Percentiles rank a stretch among this genome's conserved stretches.
Evolutionary conservation across 2,113 vertebrate species (phyloP).

Genomic region (Melanocharis versteri): DNA sequence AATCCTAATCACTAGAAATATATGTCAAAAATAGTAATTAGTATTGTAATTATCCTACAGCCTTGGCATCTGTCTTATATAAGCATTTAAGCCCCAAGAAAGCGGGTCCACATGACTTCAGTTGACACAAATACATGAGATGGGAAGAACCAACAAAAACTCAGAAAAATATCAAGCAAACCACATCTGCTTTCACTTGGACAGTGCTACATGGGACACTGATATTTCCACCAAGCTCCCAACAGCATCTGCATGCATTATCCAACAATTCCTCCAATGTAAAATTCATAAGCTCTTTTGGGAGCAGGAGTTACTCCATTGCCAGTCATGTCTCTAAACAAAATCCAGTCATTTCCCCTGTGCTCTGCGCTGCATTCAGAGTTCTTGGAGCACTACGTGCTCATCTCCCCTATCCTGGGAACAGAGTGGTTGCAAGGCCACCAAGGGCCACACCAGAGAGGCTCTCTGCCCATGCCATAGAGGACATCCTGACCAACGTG

Average conservation of each 20-base stretch:
- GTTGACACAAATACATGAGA: not conserved
- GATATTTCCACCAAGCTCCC: not conserved
- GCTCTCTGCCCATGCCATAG: not conserved
- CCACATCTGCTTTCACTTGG: not conserved
- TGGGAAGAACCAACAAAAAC: not conserved
- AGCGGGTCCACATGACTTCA: constrained; percentile 6
- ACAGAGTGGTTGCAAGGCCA: not conserved
- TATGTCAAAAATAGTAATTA: constrained; percentile 31
- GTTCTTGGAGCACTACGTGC: not conserved
- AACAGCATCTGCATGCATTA: not conserved
- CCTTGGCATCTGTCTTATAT: not conserved
- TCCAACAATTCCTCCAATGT: not conserved
- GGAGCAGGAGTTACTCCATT: not conserved
- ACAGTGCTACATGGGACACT: not conserved
- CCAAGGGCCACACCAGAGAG: rapidly evolving
- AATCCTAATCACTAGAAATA: not conserved
- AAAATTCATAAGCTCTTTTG: not conserved
- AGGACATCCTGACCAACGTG: not conserved
- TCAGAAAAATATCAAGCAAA: not conserved
- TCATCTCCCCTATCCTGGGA: not conserved
- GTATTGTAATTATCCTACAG: constrained; percentile 23
- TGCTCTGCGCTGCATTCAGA: not conserved
- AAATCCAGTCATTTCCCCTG: not conserved
- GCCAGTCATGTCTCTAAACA: not conserved
- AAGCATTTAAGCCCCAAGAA: constrained; percentile 4